Percentiles rank a stretch among this genome's conserved stretches.
Conservation (phyloP, 2,113 vertebrate genomes). For the Embiotoca jacksoni region DNA sequence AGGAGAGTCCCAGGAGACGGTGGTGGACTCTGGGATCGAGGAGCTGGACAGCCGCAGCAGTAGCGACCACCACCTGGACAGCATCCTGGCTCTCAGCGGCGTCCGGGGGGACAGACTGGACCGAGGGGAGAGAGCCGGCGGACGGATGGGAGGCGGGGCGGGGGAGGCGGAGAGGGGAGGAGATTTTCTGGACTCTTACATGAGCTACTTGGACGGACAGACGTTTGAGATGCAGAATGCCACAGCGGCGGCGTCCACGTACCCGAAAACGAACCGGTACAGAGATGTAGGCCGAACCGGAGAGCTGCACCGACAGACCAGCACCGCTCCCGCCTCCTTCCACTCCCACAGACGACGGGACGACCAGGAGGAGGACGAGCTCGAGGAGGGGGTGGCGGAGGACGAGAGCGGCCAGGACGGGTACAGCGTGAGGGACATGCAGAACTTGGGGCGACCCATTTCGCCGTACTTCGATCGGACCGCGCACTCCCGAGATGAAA, state of each 20-base stretch:
- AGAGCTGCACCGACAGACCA: constrained; percentile 81
- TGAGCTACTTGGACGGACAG: constrained; percentile 93
- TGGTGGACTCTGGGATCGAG: constrained; percentile 94
- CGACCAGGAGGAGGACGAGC: constrained; percentile 75
- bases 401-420: constrained; percentile 72
- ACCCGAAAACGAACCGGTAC: constrained; percentile 81
- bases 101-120: constrained; percentile 74
- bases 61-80: constrained; percentile 94
- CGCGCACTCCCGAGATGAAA: constrained; percentile 85
- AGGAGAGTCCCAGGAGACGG: constrained; percentile 88
- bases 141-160: constrained; percentile 67
- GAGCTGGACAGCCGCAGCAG: constrained; percentile 95
- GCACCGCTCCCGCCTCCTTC: constrained; percentile 80
- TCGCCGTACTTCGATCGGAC: constrained; percentile 84
- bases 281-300: constrained; percentile 77
- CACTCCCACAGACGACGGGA: constrained; percentile 80
- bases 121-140: constrained; percentile 67
- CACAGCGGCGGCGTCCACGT: constrained; percentile 80
- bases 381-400: constrained; percentile 64
- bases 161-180: constrained; percentile 82
- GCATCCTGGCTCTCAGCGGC: constrained; percentile 85
- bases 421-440: constrained; percentile 74
- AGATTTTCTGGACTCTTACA: constrained; percentile 93
- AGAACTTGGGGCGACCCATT: constrained; percentile 80
- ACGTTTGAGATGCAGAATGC: constrained; percentile 89